Percentiles rank a stretch among this genome's conserved stretches.
These are phyloP conservation scores for Pygocentrus nattereri DNA, from an alignment of 2,797 vertebrate species.

Conservation along the genomic window DNA sequence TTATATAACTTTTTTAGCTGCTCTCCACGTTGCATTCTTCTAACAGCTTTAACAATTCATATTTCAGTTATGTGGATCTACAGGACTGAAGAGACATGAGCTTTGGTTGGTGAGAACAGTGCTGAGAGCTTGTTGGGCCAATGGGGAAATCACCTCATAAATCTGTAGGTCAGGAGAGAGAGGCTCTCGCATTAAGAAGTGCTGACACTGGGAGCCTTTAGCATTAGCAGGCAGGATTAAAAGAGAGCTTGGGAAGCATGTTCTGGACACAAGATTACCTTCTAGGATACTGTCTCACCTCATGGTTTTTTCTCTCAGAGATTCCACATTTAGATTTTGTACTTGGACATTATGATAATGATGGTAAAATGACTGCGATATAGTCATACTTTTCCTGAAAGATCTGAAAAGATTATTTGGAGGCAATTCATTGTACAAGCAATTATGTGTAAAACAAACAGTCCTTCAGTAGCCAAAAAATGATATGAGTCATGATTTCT, in stretches of 20 bases:
- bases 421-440: not conserved
- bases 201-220: slow-evolving; percentile 71
- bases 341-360: not conserved
- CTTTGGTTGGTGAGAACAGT: not conserved
- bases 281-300: slow-evolving; percentile 48
- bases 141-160: slow-evolving; percentile 51
- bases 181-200: slow-evolving; percentile 72
- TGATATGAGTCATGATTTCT: not conserved
- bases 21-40: not conserved
- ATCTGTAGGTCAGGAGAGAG: slow-evolving; percentile 70
- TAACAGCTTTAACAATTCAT: not conserved
- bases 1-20: not conserved
- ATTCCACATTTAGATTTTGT: not conserved
- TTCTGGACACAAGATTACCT: slow-evolving; percentile 62
- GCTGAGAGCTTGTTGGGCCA: slow-evolving; percentile 1
- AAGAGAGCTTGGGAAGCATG: slow-evolving; percentile 48
- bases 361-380: not conserved
- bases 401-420: not conserved
- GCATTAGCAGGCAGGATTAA: slow-evolving; percentile 78
- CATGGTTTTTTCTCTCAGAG: not conserved
- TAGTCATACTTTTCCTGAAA: too few species aligned
- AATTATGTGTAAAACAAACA: not conserved
- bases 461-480: not conserved
- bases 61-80: not conserved
- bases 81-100: not conserved